Percentiles rank a stretch among this genome's conserved stretches.
Evolutionary conservation across 37 sponge, comb jelly and placozoan species (phyloP).

Genomic region (Bolinopsis microptera): DNA sequence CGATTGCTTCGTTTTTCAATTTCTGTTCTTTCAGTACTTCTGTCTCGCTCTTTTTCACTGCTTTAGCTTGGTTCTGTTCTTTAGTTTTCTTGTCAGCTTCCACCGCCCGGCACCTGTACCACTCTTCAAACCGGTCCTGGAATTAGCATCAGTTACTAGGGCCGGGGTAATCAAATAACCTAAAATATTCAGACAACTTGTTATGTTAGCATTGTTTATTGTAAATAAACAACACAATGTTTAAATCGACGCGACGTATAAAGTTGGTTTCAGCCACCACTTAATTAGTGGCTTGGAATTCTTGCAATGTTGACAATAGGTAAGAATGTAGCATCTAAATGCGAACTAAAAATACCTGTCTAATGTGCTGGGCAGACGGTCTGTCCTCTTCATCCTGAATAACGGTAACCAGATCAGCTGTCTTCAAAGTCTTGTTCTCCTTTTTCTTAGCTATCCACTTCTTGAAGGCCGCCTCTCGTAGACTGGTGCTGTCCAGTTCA

Average conservation of each 20-base stretch:
- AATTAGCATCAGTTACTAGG: too few relatives aligned
- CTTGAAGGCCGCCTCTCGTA: constrained; percentile 50
- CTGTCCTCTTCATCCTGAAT: not conserved
- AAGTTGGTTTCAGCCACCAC: too few relatives aligned
- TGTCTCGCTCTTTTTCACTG: not conserved
- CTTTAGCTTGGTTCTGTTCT: not conserved
- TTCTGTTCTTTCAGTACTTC: not conserved
- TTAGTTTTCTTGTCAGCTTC: not conserved
- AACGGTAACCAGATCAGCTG: constrained; percentile 34
- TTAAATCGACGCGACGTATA: too few relatives aligned
- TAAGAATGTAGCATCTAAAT: too few relatives aligned
- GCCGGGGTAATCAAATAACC: too few relatives aligned
- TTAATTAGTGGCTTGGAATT: too few relatives aligned
- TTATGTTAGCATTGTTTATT: too few relatives aligned
- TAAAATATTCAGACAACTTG: too few relatives aligned
- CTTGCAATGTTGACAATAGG: too few relatives aligned
- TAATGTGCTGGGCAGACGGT: constrained; percentile 27
- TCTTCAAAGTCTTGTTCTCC: constrained; percentile 56
- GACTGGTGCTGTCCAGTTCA: not conserved
- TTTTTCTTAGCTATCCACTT: constrained; percentile 60
- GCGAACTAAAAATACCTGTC: constrained; percentile 36
- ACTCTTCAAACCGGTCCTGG: constrained; percentile 18
- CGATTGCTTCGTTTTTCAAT: constrained; percentile 25
- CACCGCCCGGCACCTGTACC: constrained; percentile 18
- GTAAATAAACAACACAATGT: too few relatives aligned